A percentile compares a stretch with the other conserved stretches of the same genome.
Conservation (phyloP, 2,113 vertebrate species). For the Alethe diademata region DNA sequence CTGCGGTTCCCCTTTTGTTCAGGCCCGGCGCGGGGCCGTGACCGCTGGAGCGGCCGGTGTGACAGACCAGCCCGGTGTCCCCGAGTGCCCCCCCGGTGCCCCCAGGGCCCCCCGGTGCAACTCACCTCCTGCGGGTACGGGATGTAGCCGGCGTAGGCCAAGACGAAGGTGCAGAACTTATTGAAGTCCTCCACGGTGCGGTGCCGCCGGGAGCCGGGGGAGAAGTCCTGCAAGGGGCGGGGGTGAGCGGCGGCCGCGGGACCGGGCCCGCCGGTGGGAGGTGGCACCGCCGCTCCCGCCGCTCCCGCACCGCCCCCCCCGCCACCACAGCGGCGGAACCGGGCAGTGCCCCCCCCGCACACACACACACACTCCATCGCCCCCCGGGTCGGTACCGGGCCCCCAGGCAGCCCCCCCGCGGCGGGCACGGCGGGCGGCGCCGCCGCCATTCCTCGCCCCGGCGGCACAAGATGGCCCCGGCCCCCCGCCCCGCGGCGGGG, state of each 20-base stretch:
- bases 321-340: too few species aligned
- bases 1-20: background rate
- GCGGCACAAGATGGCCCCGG: background rate
- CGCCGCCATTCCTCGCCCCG: background rate
- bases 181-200: slow-evolving; percentile 96
- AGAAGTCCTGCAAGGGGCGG: slow-evolving; percentile 78
- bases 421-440: background rate
- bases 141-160: slow-evolving; percentile 95
- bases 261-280: background rate
- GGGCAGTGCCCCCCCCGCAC: too few species aligned
- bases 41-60: background rate
- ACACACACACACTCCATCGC: too few species aligned
- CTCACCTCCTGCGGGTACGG: slow-evolving; percentile 92
- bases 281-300: background rate
- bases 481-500: background rate
- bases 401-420: too few species aligned
- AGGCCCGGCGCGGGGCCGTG: background rate
- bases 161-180: slow-evolving; percentile 95
- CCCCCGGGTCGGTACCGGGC: too few species aligned
- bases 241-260: background rate
- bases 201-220: slow-evolving; percentile 81
- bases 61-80: background rate
- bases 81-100: background rate
- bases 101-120: background rate
- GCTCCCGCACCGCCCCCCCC: too few species aligned